Conservation (phyloP, 2,888 invertebrate species). For the Archips xylosteana region DNA sequence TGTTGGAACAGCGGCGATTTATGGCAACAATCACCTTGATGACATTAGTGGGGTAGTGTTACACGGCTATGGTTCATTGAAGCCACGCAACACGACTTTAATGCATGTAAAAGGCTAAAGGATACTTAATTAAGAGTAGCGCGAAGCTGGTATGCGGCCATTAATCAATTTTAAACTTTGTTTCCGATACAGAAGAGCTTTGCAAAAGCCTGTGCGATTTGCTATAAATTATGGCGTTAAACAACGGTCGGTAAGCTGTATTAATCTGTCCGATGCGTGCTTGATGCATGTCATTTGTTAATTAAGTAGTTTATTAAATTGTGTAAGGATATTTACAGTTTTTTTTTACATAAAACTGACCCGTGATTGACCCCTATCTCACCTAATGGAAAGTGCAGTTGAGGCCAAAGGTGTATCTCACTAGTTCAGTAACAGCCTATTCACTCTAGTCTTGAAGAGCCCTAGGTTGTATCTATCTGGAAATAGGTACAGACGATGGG, state of each 20-base stretch:
- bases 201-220: not conserved
- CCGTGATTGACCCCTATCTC: too few relatives aligned
- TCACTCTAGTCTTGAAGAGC: too few relatives aligned
- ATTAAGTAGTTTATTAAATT: not conserved
- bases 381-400: too few relatives aligned
- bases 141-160: not conserved
- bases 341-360: too few relatives aligned
- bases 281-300: not conserved
- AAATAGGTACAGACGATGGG: too few relatives aligned
- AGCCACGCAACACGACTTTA: not conserved
- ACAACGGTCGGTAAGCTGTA: not conserved
- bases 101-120: conserved; percentile 5
- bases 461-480: too few relatives aligned
- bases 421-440: too few relatives aligned
- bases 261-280: not conserved
- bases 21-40: conserved; percentile 56
- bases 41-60: conserved; percentile 47
- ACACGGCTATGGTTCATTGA: conserved; percentile 50
- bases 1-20: conserved; percentile 66
- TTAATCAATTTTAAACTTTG: conserved; percentile 4
- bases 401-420: too few relatives aligned
- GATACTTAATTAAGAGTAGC: conserved; percentile 4
- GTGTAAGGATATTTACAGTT: not conserved
- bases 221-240: not conserved
- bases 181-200: not conserved